phyloP scores from a whole-genome alignment of 2,888 invertebrate genomes.

The Limulus polyphemus region DNA sequence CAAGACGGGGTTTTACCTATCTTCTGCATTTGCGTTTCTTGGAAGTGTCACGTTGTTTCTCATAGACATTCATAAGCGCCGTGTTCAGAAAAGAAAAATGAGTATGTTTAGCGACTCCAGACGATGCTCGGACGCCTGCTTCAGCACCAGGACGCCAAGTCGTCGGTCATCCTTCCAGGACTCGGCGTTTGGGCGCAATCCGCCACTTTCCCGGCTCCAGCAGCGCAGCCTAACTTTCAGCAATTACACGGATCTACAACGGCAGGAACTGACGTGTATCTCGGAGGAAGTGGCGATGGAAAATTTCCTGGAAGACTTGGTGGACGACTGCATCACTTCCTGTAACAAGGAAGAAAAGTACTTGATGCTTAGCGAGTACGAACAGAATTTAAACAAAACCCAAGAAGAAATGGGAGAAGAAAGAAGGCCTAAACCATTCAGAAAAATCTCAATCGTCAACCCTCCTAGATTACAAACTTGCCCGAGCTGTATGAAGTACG shows the following conservation, averaged over 20 bases:
- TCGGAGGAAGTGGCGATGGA: conserved; percentile 44
- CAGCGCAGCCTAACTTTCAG: conserved; percentile 17
- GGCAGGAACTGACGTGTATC: conserved; percentile 59
- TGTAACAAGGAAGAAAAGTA: conserved; percentile 60
- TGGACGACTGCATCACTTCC: conserved; percentile 30
- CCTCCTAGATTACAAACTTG: no score
- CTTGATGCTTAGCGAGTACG: conserved; percentile 71
- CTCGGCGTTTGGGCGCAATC: not conserved
- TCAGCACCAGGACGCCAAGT: conserved; percentile 4
- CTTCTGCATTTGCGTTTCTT: conserved; percentile 60
- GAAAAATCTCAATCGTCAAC: no score
- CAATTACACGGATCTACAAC: conserved; percentile 15
- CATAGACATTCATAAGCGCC: conserved; percentile 62
- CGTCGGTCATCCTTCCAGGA: conserved; percentile 15
- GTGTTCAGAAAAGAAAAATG: conserved; percentile 38
- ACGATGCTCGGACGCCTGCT: conserved; percentile 11
- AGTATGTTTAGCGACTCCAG: conserved; percentile 13
- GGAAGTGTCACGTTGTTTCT: conserved; percentile 65
- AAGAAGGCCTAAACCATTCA: no score
- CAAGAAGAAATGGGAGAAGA: conserved; percentile 8
- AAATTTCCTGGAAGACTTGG: conserved; percentile 25
- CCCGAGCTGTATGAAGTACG: no score
- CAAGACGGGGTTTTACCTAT: conserved; percentile 70
- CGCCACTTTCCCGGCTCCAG: not conserved
- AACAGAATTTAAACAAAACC: conserved; percentile 53